Evolutionary conservation across 2,797 vertebrate genomes (phyloP).

Genomic region (Pachyuromys duprasi): DNA sequence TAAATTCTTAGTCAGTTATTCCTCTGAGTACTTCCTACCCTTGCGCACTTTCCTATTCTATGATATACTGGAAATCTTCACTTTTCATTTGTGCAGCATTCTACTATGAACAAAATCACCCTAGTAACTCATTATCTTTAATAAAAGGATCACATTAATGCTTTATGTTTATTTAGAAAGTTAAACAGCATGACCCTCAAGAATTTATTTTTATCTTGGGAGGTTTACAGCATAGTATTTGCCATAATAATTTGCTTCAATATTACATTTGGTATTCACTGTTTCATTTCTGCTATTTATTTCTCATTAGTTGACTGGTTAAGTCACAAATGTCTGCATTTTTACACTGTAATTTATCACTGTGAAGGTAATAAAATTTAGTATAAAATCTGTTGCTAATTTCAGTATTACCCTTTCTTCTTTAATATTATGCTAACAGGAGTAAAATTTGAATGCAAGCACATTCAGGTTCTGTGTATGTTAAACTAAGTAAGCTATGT

Average conservation of each 20-base stretch:
- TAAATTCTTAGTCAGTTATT: neutral
- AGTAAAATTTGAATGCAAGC: neutral
- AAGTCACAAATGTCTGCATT: constrained; percentile 5
- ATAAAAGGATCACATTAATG: neutral
- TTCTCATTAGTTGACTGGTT: constrained; percentile 2
- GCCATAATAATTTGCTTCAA: constrained; percentile 47
- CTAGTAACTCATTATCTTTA: constrained; percentile 37
- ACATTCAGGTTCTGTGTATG: neutral
- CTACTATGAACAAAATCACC: neutral
- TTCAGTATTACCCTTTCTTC: constrained; percentile 31
- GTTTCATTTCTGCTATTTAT: constrained; percentile 23
- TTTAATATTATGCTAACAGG: neutral
- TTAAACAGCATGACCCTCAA: constrained; percentile 38
- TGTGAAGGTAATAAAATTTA: neutral
- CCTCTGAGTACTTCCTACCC: neutral
- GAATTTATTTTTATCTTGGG: constrained; percentile 36
- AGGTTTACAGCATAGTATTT: neutral
- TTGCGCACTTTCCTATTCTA: neutral
- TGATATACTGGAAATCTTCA: neutral
- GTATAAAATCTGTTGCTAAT: neutral
- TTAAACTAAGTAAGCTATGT: neutral
- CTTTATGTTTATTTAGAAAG: constrained; percentile 56
- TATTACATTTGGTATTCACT: constrained; percentile 22
- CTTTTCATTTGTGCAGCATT: neutral
- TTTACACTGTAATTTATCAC: constrained; percentile 4